Base-by-base conservation (phyloP, 2,888 invertebrate species). In the Strigamia transsilvanica region DNA sequence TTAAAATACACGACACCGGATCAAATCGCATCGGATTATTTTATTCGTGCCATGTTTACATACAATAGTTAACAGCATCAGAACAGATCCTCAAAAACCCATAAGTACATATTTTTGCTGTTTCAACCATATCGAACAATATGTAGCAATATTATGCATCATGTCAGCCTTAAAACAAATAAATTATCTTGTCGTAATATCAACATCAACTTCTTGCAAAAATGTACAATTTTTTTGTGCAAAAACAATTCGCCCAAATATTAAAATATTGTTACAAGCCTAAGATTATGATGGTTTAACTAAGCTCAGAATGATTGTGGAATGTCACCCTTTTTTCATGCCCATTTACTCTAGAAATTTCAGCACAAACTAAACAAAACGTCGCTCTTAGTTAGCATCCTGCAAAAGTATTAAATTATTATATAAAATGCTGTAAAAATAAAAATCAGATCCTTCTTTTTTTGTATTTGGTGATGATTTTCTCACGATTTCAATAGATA, bases 11-110 rank as follows among this genome's bases (percentile, higher is more conserved):
- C 46, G 15, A 23, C 61, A 61, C 23, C n/a, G 18, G 61, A 61
- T 61, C 61, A 61, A 61, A 23, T 61, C 61, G 61, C 61, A 61
- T 61, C 61, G 23, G 61, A 61, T 61, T 61, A 61, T 61, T 61
- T 61, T 61, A 61, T 61, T 61, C 61, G 61, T 61, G 61, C 61
- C 61, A 61, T 61, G 61, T 61, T 46, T 61, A 61, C 61, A 61
- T 61, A 61, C 61, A 61, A 61, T 61, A 61, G 23, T 61, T 61
- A 61, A 61, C 61, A 51, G 51, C 51, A 51, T 18, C 18, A 61
- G 23, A 61, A 61, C 61, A 18, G 61, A n/a, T 61, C 61, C 61
- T 61, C 61, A 9, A 18, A 61, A 61, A 15, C 61, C 61, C 61
- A 38, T 61, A 61, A 61, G 61, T 61, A 61, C 61, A 61, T 61